A percentile compares a stretch with the other conserved stretches of the same genome.
Evolutionary conservation across 2,888 invertebrate species (phyloP).

Genomic region (Morpho deidamia): DNA sequence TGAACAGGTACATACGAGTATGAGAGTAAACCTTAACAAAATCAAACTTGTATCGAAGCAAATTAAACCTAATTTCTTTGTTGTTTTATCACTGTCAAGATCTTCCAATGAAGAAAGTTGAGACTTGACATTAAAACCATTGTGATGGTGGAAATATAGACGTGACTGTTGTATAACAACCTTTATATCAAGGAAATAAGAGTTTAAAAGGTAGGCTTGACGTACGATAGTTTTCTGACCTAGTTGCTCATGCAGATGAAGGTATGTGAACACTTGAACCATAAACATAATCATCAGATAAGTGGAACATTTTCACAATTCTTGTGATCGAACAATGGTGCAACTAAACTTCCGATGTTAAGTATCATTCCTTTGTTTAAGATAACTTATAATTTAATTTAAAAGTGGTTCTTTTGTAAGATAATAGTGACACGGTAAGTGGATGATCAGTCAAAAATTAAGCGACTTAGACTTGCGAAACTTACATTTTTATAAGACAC

Average conservation of each 20-base stretch:
- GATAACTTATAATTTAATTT: constrained; percentile 1
- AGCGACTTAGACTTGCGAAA: too few species aligned
- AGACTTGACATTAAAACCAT: constrained; percentile 41
- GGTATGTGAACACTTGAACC: constrained; percentile 45
- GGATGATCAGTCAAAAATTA: neutral
- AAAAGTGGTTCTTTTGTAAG: neutral
- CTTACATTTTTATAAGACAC: too few species aligned
- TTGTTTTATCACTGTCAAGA: constrained; percentile 16
- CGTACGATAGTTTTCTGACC: constrained; percentile 14
- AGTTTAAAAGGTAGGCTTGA: neutral
- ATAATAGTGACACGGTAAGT: neutral
- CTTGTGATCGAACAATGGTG: constrained; percentile 19
- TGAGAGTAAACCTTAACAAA: neutral
- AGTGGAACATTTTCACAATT: constrained; percentile 43
- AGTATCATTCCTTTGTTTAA: constrained; percentile 21
- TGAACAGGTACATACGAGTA: too few species aligned
- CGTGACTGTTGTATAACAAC: constrained; percentile 2
- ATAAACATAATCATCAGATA: constrained; percentile 27
- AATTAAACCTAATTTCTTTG: constrained; percentile 2
- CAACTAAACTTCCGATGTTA: constrained; percentile 11
- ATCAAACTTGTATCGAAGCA: neutral
- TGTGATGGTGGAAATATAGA: constrained; percentile 43
- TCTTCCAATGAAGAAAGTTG: constrained; percentile 27
- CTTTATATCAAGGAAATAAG: constrained; percentile 10
- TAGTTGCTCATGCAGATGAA: constrained; percentile 30